These are phyloP conservation scores for Myiotriccus ornatus DNA, from an alignment of 2,797 vertebrate genomes.

Conservation along the genomic window DNA sequence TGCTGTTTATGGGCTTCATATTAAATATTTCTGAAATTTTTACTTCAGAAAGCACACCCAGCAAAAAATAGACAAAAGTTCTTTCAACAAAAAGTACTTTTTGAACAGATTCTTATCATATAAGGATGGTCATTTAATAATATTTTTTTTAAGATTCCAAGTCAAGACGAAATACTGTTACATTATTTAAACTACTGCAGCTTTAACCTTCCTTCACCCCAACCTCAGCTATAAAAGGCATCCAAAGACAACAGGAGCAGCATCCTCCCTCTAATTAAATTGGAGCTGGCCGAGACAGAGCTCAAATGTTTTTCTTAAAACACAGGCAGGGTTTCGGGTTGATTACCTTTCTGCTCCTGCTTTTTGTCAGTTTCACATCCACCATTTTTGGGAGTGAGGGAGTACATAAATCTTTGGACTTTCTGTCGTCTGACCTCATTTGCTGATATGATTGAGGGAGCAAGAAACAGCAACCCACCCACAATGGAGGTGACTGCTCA, in stretches of 20 bases:
- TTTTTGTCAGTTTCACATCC: not conserved
- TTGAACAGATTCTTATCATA: constrained; percentile 29
- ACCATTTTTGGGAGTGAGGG: not conserved
- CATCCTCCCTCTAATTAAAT: constrained; percentile 25
- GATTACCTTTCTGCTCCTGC: not conserved
- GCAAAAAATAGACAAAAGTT: constrained; percentile 33
- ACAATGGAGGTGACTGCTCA: not conserved
- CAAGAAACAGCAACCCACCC: not conserved
- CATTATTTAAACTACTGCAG: constrained; percentile 10
- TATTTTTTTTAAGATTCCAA: constrained; percentile 21
- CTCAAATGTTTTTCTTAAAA: not conserved
- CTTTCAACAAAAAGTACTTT: constrained; percentile 30
- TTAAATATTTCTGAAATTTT: constrained; percentile 7
- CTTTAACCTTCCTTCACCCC: constrained; percentile 28
- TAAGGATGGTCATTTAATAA: constrained; percentile 20
- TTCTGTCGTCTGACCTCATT: not conserved
- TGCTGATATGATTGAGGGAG: not conserved
- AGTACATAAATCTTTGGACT: not conserved
- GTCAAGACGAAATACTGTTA: constrained; percentile 2
- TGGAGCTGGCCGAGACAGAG: not conserved
- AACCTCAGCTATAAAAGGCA: not conserved
- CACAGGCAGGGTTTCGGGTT: not conserved
- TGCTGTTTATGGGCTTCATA: not conserved
- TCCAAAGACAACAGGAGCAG: constrained; percentile 54
- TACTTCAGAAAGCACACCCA: not conserved